Conservation (phyloP, 2,797 vertebrate genomes). For the Lepidocolaptes lacrymiger region DNA sequence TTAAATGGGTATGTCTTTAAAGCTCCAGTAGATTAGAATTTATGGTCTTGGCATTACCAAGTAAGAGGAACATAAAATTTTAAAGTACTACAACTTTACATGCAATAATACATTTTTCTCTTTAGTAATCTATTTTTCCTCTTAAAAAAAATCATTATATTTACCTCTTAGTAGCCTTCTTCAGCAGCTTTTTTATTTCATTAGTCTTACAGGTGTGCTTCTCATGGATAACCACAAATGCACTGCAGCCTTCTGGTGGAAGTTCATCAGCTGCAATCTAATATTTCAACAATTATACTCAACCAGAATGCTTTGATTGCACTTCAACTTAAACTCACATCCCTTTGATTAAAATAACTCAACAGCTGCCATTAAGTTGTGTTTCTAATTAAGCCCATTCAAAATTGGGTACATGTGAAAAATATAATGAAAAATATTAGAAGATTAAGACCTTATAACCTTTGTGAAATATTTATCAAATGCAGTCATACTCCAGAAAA, state of each 20-base stretch:
- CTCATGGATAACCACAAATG: conserved; percentile 91
- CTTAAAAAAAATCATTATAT: not conserved
- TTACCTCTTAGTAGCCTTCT: conserved; percentile 89
- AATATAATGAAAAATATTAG: not conserved
- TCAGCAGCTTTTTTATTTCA: conserved; percentile 93
- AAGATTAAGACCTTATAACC: not conserved
- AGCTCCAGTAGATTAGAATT: not conserved
- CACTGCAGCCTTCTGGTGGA: conserved; percentile 87
- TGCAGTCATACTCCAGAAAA: not conserved
- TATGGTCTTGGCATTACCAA: not conserved
- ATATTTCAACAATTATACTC: conserved; percentile 74
- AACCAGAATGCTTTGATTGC: conserved; percentile 65
- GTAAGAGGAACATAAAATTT: not conserved
- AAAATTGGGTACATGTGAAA: not conserved
- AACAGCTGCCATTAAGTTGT: conserved; percentile 56
- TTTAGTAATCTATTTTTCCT: not conserved
- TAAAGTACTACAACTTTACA: not conserved
- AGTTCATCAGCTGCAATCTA: conserved; percentile 94
- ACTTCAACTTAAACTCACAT: conserved; percentile 55
- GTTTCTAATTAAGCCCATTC: conserved; percentile 59
- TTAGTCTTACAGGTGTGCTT: conserved; percentile 90
- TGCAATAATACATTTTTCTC: not conserved
- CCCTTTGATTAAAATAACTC: conserved; percentile 74
- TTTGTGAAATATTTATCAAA: not conserved
- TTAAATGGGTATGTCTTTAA: not conserved